Evolutionary conservation across 30 jellyfish, hydroid and myxozoan genomes (phyloP).

Genomic region (Aurelia sp.): DNA sequence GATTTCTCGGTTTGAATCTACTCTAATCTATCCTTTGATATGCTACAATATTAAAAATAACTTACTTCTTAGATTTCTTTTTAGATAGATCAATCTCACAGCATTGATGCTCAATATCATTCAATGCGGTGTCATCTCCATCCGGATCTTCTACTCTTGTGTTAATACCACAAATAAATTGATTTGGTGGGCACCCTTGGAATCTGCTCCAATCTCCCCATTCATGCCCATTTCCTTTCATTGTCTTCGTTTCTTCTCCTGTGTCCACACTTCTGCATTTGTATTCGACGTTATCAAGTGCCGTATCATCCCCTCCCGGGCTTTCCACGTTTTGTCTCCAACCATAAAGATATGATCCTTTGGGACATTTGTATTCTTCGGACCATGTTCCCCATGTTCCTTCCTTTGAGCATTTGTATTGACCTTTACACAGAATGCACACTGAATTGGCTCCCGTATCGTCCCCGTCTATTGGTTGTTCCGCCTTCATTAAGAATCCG

Average conservation of each 20-base stretch:
- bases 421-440: too few species aligned
- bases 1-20: background rate
- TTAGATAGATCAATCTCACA: conserved; percentile 15
- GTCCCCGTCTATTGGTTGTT: background rate
- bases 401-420: too few species aligned
- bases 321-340: background rate
- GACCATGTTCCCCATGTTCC: background rate
- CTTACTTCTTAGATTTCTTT: conserved; percentile 25
- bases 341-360: background rate
- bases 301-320: background rate
- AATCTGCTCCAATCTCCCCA: conserved; percentile 61
- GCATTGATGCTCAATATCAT: conserved; percentile 58
- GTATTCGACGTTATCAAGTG: conserved; percentile 36
- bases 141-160: conserved; percentile 60
- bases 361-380: background rate
- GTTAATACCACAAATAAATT: conserved; percentile 58
- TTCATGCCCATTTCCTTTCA: conserved; percentile 24
- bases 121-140: conserved; percentile 67
- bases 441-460: conserved; percentile 9
- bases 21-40: too few species aligned
- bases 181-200: conserved; percentile 47
- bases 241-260: background rate
- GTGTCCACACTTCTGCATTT: conserved; percentile 16
- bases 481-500: background rate
- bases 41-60: too few species aligned